phyloP scores from a whole-genome alignment of 2,797 vertebrate genomes.

The Molossus molossus region DNA sequence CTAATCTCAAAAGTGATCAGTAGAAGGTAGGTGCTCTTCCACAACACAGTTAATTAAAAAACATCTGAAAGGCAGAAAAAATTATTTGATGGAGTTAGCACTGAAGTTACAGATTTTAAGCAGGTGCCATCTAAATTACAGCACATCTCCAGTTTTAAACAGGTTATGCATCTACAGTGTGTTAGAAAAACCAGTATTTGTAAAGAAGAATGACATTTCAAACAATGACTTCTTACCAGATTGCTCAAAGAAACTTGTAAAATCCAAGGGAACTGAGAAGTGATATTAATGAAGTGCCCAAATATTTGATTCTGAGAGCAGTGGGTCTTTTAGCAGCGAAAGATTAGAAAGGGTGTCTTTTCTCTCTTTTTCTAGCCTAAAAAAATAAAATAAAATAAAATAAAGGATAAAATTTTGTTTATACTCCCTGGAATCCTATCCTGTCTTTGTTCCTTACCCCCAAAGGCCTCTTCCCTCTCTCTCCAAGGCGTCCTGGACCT shows the following conservation, averaged over 20 bases:
- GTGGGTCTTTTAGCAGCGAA: not conserved
- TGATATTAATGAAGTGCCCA: not conserved
- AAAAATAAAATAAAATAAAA: not conserved
- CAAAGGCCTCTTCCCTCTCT: too few species aligned
- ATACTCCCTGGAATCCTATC: not conserved
- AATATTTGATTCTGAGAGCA: not conserved
- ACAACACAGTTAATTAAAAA: not conserved
- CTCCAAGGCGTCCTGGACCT: not conserved
- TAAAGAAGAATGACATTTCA: not conserved
- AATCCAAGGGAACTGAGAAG: not conserved
- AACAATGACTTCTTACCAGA: not conserved
- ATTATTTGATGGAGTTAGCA: not conserved
- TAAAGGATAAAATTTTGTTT: not conserved
- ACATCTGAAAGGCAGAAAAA: not conserved
- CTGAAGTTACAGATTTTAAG: not conserved
- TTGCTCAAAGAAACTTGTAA: not conserved
- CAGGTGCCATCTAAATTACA: not conserved
- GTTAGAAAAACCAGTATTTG: slow-evolving; percentile 23
- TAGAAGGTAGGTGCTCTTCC: not conserved
- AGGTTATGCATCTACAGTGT: not conserved
- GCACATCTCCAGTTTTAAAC: not conserved
- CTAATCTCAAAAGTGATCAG: not conserved
- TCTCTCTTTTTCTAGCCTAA: not conserved
- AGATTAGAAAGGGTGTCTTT: not conserved
- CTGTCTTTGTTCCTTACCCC: not conserved